These are phyloP conservation scores for Scaptomyza flava DNA, from an alignment of 2,888 invertebrate genomes.

Conservation along the genomic window DNA sequence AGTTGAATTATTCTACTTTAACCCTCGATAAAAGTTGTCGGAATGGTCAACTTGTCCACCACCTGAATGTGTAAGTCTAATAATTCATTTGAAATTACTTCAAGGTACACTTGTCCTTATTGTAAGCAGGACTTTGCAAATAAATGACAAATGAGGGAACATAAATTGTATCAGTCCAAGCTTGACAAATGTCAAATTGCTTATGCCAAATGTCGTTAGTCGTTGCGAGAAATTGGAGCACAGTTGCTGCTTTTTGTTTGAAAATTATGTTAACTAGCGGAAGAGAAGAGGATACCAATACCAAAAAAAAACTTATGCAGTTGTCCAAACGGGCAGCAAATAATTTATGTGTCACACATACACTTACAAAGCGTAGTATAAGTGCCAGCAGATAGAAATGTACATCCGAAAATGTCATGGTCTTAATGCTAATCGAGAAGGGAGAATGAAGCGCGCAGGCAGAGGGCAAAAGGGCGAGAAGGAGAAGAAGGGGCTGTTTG, in stretches of 20 bases:
- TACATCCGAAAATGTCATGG: conserved; percentile 24
- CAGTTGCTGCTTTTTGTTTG: conserved; percentile 42
- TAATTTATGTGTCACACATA: conserved; percentile 55
- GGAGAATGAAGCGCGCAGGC: conserved; percentile 12
- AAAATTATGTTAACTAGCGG: conserved; percentile 63
- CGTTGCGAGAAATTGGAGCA: conserved; percentile 52
- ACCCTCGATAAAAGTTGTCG: not conserved
- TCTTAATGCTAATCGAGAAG: conserved; percentile 49
- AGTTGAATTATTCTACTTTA: not conserved
- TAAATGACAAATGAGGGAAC: conserved; percentile 68
- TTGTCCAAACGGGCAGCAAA: conserved; percentile 28
- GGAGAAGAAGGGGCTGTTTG: not conserved
- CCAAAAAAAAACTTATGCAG: conserved; percentile 51
- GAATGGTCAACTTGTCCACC: not conserved
- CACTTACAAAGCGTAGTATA: not conserved
- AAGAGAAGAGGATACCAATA: conserved; percentile 47
- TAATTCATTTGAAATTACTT: not conserved
- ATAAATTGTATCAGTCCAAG: conserved; percentile 59
- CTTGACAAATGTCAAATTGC: conserved; percentile 57
- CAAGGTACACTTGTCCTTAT: not conserved
- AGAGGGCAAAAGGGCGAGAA: not conserved
- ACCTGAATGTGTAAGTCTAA: not conserved
- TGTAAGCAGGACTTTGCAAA: conserved; percentile 47
- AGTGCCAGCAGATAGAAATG: conserved; percentile 10
- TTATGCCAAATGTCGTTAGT: conserved; percentile 56